phyloP scores from a whole-genome alignment of 2,797 vertebrate species.

The Loriculus beryllinus region DNA sequence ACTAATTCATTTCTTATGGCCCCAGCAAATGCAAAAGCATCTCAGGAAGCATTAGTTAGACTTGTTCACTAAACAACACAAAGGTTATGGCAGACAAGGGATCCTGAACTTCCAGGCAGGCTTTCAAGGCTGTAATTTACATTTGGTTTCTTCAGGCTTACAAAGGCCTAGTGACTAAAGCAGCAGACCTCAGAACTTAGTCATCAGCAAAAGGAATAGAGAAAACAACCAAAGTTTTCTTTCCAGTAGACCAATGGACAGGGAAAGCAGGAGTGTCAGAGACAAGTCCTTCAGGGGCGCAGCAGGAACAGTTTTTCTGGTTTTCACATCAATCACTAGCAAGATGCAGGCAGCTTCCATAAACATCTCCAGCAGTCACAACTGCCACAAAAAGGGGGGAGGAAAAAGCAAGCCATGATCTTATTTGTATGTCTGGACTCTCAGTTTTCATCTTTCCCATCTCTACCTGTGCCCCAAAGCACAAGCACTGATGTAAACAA shows the following conservation, averaged over 20 bases:
- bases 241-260: not conserved
- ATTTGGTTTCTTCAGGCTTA: not conserved
- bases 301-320: constrained; percentile 9
- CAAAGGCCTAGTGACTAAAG: not conserved
- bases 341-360: not conserved
- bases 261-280: not conserved
- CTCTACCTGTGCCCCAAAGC: not conserved
- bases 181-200: constrained; percentile 14
- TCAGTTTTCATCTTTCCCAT: not conserved
- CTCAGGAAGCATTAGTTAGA: not conserved
- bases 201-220: not conserved
- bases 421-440: not conserved
- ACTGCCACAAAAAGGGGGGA: not conserved
- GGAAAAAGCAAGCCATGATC: not conserved
- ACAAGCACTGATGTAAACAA: not conserved
- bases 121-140: not conserved
- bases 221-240: not conserved
- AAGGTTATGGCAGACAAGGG: not conserved
- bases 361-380: not conserved
- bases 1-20: not conserved
- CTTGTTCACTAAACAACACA: not conserved
- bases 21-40: not conserved
- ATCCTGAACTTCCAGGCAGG: constrained; percentile 10
- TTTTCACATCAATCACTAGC: not conserved
- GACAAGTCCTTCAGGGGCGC: not conserved